phyloP scores from a whole-genome alignment of 2,113 vertebrate genomes.

The Actenoides lindsayi region DNA sequence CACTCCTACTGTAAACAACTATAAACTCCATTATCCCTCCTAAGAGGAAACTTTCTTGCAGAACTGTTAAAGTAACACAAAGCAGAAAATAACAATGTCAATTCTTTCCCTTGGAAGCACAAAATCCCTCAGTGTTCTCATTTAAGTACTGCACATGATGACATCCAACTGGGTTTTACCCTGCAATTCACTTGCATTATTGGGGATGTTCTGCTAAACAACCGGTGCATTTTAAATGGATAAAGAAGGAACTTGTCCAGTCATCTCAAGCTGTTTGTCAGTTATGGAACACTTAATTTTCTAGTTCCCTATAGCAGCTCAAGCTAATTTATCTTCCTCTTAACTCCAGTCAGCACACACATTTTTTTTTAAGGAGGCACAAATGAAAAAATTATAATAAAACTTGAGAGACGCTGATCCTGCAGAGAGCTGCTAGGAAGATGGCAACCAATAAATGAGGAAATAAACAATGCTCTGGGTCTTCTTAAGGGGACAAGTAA shows the following conservation, averaged over 20 bases:
- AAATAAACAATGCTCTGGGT: conserved; percentile 29
- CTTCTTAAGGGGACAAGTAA: neutral
- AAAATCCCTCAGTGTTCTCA: conserved; percentile 32
- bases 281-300: conserved; percentile 44
- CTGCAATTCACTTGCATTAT: conserved; percentile 1
- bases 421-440: neutral
- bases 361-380: neutral
- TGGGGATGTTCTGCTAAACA: conserved; percentile 16
- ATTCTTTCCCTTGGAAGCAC: conserved; percentile 26
- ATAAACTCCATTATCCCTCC: neutral
- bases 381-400: neutral
- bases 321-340: conserved; percentile 35
- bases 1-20: neutral
- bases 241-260: conserved; percentile 53
- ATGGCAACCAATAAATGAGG: neutral
- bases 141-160: conserved; percentile 10
- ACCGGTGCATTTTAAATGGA: conserved; percentile 8
- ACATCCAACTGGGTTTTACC: conserved; percentile 51
- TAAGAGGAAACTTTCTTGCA: conserved; percentile 19
- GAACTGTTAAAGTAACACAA: conserved; percentile 11
- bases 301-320: conserved; percentile 44
- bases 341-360: neutral
- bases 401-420: neutral
- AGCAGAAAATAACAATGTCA: conserved; percentile 21
- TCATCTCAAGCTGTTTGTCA: conserved; percentile 36